phyloP scores from a whole-genome alignment of 2,888 invertebrate species.

The Lutraria lutraria region DNA sequence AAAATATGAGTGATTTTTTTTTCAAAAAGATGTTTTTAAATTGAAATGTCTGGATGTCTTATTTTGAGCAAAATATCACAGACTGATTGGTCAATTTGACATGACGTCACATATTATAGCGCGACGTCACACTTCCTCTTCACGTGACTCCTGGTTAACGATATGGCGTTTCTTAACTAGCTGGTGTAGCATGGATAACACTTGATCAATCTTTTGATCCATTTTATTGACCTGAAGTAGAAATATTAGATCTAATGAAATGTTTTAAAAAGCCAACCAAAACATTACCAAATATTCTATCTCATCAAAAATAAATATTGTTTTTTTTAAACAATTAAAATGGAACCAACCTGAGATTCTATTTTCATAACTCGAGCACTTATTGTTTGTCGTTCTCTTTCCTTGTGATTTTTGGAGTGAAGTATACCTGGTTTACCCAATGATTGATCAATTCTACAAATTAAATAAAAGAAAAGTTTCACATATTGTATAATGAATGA shows the following conservation, averaged over 20 bases:
- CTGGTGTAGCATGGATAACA: constrained; percentile 89
- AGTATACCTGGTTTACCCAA: constrained; percentile 91
- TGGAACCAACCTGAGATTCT: constrained; percentile 91
- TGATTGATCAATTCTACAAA: constrained; percentile 91
- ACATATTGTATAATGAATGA: too few species aligned
- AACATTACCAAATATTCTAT: too few species aligned
- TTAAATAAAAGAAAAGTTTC: constrained; percentile 15
- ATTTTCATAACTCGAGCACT: constrained; percentile 92
- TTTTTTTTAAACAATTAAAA: too few species aligned
- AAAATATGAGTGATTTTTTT: not conserved
- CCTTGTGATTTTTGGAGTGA: constrained; percentile 89
- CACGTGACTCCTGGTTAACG: constrained; percentile 62
- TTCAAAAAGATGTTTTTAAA: not conserved
- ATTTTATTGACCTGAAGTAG: constrained; percentile 89
- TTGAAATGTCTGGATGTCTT: constrained; percentile 10
- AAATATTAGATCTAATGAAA: not conserved
- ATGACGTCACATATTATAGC: constrained; percentile 6
- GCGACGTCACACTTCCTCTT: constrained; percentile 57
- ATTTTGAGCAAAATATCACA: constrained; percentile 42
- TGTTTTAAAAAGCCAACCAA: too few species aligned
- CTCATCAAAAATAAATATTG: too few species aligned
- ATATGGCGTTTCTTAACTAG: constrained; percentile 70
- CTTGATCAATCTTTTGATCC: constrained; percentile 90
- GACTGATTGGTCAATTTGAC: not conserved
- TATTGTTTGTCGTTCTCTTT: constrained; percentile 92